Conservation (phyloP, 2,888 invertebrate species). For the Theretra japonica region DNA sequence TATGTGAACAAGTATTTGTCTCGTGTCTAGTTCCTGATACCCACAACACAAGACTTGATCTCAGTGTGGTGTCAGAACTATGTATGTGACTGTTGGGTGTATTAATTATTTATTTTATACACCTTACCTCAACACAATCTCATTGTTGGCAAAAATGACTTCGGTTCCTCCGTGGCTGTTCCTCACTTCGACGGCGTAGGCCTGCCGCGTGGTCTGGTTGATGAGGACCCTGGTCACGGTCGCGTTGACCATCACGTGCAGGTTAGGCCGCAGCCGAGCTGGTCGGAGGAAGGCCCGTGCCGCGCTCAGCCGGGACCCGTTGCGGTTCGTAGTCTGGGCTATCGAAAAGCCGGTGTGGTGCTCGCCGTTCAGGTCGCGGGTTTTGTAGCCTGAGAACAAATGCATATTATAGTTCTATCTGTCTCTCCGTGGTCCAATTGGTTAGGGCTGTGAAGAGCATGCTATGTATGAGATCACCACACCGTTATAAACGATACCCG, state of each 20-base stretch:
- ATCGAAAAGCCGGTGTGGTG: constrained; percentile 93
- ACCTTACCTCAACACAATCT: constrained; percentile 86
- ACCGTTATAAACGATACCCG: no score
- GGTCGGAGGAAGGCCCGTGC: constrained; percentile 93
- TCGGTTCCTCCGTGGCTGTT: constrained; percentile 84
- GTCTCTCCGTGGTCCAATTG: no score
- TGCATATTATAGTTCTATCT: no score
- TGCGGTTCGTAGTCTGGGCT: constrained; percentile 94
- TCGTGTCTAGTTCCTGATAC: no score
- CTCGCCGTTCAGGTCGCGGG: constrained; percentile 92
- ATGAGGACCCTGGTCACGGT: constrained; percentile 91
- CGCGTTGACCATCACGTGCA: constrained; percentile 93
- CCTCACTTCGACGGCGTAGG: constrained; percentile 90
- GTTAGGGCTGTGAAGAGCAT: no score
- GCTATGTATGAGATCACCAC: no score
- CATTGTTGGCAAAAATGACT: constrained; percentile 87
- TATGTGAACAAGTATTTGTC: no score
- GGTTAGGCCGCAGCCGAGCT: constrained; percentile 89
- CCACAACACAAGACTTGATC: no score
- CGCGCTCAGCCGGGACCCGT: constrained; percentile 93
- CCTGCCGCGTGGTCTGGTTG: constrained; percentile 89
- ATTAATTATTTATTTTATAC: no score
- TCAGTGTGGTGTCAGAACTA: no score
- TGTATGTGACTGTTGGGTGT: no score
- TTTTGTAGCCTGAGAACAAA: constrained; percentile 85